Evolutionary conservation across 2,888 invertebrate genomes (phyloP).

Genomic region (Lydus trimaculatus): DNA sequence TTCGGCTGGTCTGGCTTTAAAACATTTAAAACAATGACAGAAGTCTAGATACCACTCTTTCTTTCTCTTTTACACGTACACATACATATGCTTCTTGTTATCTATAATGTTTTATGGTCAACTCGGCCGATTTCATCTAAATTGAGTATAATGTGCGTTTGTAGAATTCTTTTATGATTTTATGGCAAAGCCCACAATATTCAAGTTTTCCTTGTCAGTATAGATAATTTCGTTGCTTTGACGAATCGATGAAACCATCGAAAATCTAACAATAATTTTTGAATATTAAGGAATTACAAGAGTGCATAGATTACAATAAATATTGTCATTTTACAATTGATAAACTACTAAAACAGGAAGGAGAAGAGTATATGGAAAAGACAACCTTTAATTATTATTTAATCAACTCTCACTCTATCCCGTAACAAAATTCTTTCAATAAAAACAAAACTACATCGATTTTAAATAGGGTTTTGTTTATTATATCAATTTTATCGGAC

Average conservation of each 20-base stretch:
- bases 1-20: no score
- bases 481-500: constrained; percentile 16
- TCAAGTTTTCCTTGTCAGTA: constrained; percentile 16
- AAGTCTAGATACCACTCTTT: no score
- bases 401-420: constrained; percentile 28
- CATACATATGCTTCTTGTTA: no score
- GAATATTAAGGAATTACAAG: constrained; percentile 24
- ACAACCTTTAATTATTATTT: constrained; percentile 12
- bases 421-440: constrained; percentile 19
- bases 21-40: no score
- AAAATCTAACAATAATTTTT: constrained; percentile 28
- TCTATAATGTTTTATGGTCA: not conserved
- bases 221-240: constrained; percentile 37
- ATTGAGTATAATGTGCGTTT: not conserved
- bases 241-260: constrained; percentile 37
- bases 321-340: constrained; percentile 31
- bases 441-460: constrained; percentile 24
- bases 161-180: not conserved
- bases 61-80: no score
- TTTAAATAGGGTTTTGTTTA: not conserved
- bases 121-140: not conserved
- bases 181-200: not conserved
- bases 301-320: constrained; percentile 25
- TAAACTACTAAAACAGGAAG: constrained; percentile 25
- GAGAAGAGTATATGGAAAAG: constrained; percentile 21